Evolutionary conservation across 2,888 invertebrate species (phyloP).

Genomic region (Drosophila eohydei): DNA sequence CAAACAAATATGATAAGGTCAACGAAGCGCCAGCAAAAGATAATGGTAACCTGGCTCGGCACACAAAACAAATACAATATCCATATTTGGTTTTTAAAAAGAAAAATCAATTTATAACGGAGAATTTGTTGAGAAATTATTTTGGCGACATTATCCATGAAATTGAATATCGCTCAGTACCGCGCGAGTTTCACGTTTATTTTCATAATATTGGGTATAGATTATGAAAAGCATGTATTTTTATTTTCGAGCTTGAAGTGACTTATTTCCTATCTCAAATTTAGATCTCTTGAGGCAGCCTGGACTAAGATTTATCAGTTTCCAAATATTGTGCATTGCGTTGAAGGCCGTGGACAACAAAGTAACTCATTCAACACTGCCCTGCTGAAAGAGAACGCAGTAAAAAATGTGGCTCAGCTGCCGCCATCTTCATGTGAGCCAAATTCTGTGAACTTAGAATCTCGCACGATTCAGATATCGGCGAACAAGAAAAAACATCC

Average conservation of each 20-base stretch:
- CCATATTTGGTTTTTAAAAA: conserved; percentile 57
- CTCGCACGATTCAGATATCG: conserved; percentile 65
- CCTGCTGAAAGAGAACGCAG: neutral
- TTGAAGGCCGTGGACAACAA: conserved; percentile 15
- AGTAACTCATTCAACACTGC: neutral
- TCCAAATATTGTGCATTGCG: conserved; percentile 36
- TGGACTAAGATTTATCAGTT: conserved; percentile 28
- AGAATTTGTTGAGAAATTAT: conserved; percentile 33
- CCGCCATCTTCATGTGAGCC: neutral
- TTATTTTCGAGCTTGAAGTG: neutral
- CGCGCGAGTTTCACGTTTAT: conserved; percentile 42
- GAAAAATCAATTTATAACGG: conserved; percentile 19
- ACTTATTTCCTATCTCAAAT: neutral
- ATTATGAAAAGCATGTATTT: neutral
- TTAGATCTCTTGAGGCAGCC: conserved; percentile 49
- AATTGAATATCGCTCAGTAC: conserved; percentile 20
- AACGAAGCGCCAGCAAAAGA: neutral
- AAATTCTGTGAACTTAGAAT: conserved; percentile 13
- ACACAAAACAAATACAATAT: conserved; percentile 17
- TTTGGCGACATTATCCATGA: conserved; percentile 45
- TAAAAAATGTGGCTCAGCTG: neutral
- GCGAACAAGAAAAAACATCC: conserved; percentile 64
- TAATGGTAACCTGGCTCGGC: neutral
- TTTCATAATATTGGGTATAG: conserved; percentile 56
- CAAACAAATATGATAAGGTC: conserved; percentile 35